Percentiles rank a stretch among this genome's conserved stretches.
Conservation (phyloP, 2,113 vertebrate species). For the Panurus biarmicus region DNA sequence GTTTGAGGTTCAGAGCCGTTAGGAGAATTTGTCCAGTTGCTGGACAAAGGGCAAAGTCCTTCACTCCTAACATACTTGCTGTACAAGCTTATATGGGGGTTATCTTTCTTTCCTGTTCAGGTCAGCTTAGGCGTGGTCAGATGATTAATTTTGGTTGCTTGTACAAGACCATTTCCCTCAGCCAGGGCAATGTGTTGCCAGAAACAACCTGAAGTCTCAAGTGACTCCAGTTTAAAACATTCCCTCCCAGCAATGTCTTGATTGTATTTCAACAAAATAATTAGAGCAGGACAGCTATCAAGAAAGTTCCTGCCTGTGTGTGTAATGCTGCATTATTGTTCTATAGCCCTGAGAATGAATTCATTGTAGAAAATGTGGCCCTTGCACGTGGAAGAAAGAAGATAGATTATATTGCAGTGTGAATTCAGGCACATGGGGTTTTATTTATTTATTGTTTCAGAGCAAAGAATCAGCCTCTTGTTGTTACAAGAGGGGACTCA, state of each 20-base stretch:
- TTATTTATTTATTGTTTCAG: not conserved
- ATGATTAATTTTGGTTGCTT: not conserved
- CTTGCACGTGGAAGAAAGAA: not conserved
- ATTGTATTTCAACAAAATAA: not conserved
- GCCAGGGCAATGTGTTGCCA: not conserved
- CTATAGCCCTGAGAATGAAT: not conserved
- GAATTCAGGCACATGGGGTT: not conserved
- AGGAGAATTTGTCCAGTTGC: not conserved
- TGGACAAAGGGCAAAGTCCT: not conserved
- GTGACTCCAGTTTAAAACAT: not conserved
- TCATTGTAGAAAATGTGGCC: not conserved
- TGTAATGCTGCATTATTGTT: not conserved
- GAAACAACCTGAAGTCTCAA: conserved; percentile 6
- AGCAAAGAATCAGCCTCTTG: not conserved
- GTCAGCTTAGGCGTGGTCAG: not conserved
- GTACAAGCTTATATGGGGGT: not conserved
- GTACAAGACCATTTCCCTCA: not conserved
- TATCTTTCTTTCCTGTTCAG: conserved; percentile 30
- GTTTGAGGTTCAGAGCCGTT: not conserved
- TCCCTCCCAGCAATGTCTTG: not conserved
- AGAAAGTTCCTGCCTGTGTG: not conserved
- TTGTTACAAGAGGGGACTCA: not conserved
- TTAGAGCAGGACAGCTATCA: not conserved
- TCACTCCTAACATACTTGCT: not conserved
- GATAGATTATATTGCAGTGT: not conserved